Percentiles rank a stretch among this genome's conserved stretches.
phyloP scores from a whole-genome alignment of 2,888 invertebrate species.

The Orthosia gracilis region DNA sequence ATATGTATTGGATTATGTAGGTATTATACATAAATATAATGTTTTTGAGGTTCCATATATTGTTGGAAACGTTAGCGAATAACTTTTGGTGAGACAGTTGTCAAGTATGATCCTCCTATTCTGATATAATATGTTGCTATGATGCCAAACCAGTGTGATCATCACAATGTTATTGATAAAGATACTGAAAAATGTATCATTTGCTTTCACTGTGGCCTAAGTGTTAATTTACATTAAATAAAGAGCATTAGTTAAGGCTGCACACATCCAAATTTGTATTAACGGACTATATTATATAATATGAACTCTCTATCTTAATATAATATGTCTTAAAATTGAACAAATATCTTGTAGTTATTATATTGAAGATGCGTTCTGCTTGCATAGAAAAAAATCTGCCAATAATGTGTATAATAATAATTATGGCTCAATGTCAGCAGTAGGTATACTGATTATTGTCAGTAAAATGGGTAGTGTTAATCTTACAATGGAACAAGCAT shows the following conservation, averaged over 20 bases:
- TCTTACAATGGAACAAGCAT: neutral
- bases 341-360: conserved; percentile 42
- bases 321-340: conserved; percentile 47
- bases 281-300: neutral
- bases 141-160: conserved; percentile 51
- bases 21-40: conserved; percentile 17
- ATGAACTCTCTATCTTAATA: conserved; percentile 1
- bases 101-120: conserved; percentile 16
- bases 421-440: neutral
- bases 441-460: neutral
- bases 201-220: conserved; percentile 59
- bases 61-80: conserved; percentile 14
- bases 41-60: conserved; percentile 22
- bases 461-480: neutral
- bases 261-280: conserved; percentile 47
- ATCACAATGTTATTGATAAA: conserved; percentile 57
- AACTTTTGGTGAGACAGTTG: conserved; percentile 6
- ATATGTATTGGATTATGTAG: conserved; percentile 44
- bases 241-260: conserved; percentile 17
- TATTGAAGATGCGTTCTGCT: conserved; percentile 17
- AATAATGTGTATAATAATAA: conserved; percentile 7
- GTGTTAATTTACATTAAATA: conserved; percentile 36
- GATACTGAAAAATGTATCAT: conserved; percentile 19
- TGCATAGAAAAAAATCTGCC: neutral
- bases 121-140: conserved; percentile 23